Percentiles rank a stretch among this genome's conserved stretches.
Evolutionary conservation across 2,888 invertebrate species (phyloP).

Genomic region (Folsomia candida): DNA sequence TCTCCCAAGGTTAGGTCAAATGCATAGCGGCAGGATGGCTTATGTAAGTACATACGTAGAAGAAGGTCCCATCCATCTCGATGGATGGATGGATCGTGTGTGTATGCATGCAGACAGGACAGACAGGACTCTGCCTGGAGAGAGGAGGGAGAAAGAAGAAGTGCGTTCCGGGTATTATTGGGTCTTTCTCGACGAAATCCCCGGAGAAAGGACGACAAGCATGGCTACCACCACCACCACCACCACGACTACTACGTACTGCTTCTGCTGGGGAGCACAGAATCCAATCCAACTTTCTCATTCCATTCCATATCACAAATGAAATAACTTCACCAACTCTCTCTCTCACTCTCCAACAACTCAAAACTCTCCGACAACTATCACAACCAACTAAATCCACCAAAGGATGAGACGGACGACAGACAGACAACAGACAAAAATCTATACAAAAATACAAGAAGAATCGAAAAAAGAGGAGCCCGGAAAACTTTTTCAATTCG

Average conservation of each 20-base stretch:
- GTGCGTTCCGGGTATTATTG: background rate
- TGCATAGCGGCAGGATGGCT: too few species aligned
- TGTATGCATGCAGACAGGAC: background rate
- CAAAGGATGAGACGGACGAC: background rate
- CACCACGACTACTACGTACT: too few species aligned
- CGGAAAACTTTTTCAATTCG: background rate
- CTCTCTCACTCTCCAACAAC: too few species aligned
- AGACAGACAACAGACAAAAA: background rate
- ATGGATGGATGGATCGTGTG: background rate
- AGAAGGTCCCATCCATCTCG: background rate
- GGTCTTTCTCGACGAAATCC: background rate
- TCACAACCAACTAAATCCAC: background rate
- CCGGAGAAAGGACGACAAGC: background rate
- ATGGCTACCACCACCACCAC: too few species aligned
- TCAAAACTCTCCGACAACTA: background rate
- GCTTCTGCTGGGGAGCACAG: background rate
- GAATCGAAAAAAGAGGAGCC: too few species aligned
- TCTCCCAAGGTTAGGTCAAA: background rate
- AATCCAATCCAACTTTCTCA: constrained; percentile 19
- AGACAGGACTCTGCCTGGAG: background rate
- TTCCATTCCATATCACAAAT: constrained; percentile 18
- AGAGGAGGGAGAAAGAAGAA: background rate
- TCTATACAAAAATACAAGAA: too few species aligned
- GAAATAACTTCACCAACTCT: constrained; percentile 13
- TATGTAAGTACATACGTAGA: too few species aligned